Percentiles rank a stretch among this genome's conserved stretches.
Evolutionary conservation across 1,140 invertebrate genomes (phyloP).

Genomic region (Lepidurus packardi): DNA sequence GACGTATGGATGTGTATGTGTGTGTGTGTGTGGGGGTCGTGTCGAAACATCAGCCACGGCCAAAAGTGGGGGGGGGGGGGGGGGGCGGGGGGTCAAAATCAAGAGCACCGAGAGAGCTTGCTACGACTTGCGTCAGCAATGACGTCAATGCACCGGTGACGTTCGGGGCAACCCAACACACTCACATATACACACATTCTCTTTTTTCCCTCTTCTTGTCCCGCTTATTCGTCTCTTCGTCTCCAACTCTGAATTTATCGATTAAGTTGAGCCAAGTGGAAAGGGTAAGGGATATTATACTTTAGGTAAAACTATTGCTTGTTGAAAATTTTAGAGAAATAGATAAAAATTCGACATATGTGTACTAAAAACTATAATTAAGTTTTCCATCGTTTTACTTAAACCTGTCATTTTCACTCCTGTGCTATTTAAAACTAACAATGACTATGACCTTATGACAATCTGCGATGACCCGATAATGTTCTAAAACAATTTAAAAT

Average conservation of each 20-base stretch:
- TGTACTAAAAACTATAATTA: no score
- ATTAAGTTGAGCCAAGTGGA: not conserved
- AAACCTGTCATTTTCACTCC: no score
- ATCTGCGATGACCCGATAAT: no score
- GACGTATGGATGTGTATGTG: not conserved
- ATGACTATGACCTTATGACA: no score
- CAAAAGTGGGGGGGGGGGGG: conserved; percentile 8
- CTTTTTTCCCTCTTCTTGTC: not conserved
- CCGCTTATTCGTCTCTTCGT: not conserved
- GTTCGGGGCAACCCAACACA: conserved; percentile 20
- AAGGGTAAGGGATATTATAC: not conserved
- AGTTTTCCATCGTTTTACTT: no score
- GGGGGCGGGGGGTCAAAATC: conserved; percentile 15
- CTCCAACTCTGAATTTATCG: not conserved
- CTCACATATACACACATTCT: not conserved
- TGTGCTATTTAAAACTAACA: no score
- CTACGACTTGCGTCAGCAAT: conserved; percentile 30
- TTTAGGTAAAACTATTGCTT: not conserved
- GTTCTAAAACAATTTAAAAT: no score
- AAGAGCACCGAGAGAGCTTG: not conserved
- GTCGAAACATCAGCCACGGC: not conserved
- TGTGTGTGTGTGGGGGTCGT: conserved; percentile 17
- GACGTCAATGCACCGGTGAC: conserved; percentile 30
- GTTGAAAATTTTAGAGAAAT: no score
- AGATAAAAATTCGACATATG: no score